These are phyloP conservation scores for Patella vulgata DNA, from an alignment of 1,140 invertebrate species.

Conservation along the genomic window DNA sequence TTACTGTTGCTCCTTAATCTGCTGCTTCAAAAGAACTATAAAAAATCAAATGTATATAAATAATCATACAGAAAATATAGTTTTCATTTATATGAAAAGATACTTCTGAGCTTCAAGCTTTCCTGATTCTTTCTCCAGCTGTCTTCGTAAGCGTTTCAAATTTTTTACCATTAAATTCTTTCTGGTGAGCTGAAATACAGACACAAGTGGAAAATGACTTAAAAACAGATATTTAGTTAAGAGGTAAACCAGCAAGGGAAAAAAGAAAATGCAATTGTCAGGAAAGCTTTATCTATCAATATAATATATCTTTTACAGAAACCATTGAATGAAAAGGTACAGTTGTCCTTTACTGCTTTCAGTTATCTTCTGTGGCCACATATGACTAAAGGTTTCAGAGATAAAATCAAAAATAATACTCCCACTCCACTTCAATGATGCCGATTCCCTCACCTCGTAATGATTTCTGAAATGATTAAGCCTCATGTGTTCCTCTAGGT, in stretches of 20 bases:
- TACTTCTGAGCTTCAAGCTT: constrained; percentile 55
- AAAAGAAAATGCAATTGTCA: background rate
- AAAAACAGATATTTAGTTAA: constrained; percentile 1
- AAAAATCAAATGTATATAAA: too few species aligned
- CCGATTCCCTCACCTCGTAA: constrained; percentile 66
- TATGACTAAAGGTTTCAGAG: constrained; percentile 4
- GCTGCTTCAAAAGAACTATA: too few species aligned
- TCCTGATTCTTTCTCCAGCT: constrained; percentile 57
- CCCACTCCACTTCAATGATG: too few species aligned
- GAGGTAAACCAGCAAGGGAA: background rate
- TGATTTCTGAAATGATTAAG: constrained; percentile 69
- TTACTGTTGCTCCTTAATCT: too few species aligned
- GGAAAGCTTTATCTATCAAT: background rate
- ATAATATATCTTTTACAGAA: constrained; percentile 1
- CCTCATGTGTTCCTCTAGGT: constrained; percentile 64
- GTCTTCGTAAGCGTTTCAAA: constrained; percentile 63
- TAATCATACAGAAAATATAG: too few species aligned
- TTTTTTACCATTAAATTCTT: constrained; percentile 69
- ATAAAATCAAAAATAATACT: background rate
- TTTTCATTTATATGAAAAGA: constrained; percentile 24
- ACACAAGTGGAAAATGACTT: background rate
- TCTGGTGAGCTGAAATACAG: constrained; percentile 56
- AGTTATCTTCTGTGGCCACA: too few species aligned
- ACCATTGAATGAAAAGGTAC: too few species aligned
- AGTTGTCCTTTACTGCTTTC: too few species aligned